Evolutionary conservation across 2,113 vertebrate genomes (phyloP), one percentile per base, ranked within the genome.

Genomic region (Sander lucioperca): DNA sequence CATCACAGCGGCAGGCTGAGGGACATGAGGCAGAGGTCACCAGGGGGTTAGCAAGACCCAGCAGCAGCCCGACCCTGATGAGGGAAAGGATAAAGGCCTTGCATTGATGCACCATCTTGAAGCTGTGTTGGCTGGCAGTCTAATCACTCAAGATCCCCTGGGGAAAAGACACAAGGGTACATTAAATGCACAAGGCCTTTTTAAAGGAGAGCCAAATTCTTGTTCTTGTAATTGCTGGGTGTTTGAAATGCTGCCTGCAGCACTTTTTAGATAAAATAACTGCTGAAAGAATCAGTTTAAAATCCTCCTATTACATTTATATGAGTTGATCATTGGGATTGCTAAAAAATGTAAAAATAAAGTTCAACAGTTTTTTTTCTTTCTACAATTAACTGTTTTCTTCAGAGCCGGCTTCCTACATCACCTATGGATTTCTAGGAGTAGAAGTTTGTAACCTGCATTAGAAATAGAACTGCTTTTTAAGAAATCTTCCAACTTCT

Each of bases 51-150:
- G 96, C 96, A 87, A 98, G 94, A 81, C 97, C 96, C 91, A 99
- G 95, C 91, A 99, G 96, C 83, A 99, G 94, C 90, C 97, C 97
- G 39, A 97, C 95, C 95, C 96, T 96, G 95, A 97, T 96, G 95
- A 98, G 96, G 86, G 97, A 96, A 94, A 98, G 95, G 90, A 99
- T 94, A 93, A 97, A 95, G 93, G 94, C 97, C 96, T 97, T 97
- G 95, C 95, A 96, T 94, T 96, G 95, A 94, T 89, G 95, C 95
- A 96, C 96, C 98, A 99, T 98, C 95, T 96, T 98, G 96, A 96
- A 94, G 93, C 94, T 94, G 94, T 93, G 92, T 91, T 78, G 93
- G 84, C 93, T 92, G 88, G 88, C 86, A 93, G 92, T 83, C 88
- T 89, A 93, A 91, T 94, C 94, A 93, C 93, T 93, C 94, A 94